These are phyloP conservation scores for Cryptophagus acutangulus DNA, from an alignment of 2,888 invertebrate species.

Conservation along the genomic window DNA sequence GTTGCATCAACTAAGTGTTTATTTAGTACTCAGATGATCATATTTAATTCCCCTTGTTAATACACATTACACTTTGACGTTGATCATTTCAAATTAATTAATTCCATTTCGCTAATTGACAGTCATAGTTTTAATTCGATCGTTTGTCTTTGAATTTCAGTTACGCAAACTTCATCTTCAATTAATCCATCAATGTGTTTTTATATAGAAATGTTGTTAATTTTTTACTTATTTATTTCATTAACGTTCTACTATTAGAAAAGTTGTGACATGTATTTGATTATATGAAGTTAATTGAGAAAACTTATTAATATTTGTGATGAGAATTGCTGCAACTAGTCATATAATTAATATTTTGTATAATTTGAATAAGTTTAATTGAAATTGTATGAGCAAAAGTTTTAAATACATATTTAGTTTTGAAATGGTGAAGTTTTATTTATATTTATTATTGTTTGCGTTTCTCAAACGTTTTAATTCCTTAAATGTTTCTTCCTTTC, in stretches of 20 bases:
- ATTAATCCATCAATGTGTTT: slow-evolving; percentile 10
- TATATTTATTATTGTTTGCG: no score
- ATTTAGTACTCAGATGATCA: no score
- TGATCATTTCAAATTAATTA: background rate
- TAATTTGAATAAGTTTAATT: background rate
- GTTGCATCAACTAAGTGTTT: no score
- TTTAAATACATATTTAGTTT: slow-evolving; percentile 4
- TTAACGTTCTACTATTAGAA: background rate
- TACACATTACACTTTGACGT: no score
- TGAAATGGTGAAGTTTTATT: no score
- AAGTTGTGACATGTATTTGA: background rate
- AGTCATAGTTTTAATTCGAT: no score
- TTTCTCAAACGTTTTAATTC: no score
- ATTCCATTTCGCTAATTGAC: background rate
- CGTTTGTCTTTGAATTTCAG: slow-evolving; percentile 14
- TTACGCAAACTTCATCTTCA: slow-evolving; percentile 19
- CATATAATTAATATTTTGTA: slow-evolving; percentile 10
- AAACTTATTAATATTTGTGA: slow-evolving; percentile 24
- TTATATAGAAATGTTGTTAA: slow-evolving; percentile 10
- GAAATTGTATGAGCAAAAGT: slow-evolving; percentile 2
- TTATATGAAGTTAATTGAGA: slow-evolving; percentile 7
- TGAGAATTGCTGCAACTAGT: slow-evolving; percentile 29
- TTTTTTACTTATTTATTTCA: slow-evolving; percentile 1
- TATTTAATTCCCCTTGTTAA: no score
- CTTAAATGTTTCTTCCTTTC: no score